Evolutionary conservation across 2,797 vertebrate species (phyloP), one percentile per base, ranked within the genome.

Genomic region (Channallabes apus): DNA sequence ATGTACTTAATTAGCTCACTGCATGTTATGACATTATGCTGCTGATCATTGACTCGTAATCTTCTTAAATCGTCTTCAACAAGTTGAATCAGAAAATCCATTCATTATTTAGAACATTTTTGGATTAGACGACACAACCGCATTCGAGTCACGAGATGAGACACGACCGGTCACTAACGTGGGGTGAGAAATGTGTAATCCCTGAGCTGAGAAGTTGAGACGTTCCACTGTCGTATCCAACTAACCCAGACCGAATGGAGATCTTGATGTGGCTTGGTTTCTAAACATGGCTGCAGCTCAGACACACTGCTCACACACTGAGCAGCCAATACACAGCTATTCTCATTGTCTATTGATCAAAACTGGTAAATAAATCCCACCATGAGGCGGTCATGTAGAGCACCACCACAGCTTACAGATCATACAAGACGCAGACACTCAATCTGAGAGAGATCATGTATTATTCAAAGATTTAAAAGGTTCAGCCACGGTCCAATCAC

Each of bases 401-500:
- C 82, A 68, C 69, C 78, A 59, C 61, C 71, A 54, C 69, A 68
- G 71, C 82, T 82, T 62, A 22, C 78, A 81, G 61, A 87, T 87
- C 86, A 84, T 84, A 87, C 82, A 81, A 87, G 69, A 82, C 86
- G 46, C 67, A 81, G 86, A 87, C 82, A 87, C 82, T 87, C 86
- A 87, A 87, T 87, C 86, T 87, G 86, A 73, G 82, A 82, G 71
- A 84, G 78, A 76, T 84, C 82, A 87, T 87, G 71, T 82, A 87
- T 87, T 84, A 87, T 87, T 87, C 86, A 87, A 77, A 69, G 61
- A 41, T 67, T 87, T 87, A 82, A 87, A 87, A 87, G 86, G 82
- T 87, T 84, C 82, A 87, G 78, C 38, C 79, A 35, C 62, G 22
- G 71, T 84, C 82, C 86, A 87, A 87, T 87, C 86, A 87, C 71